phyloP scores from a whole-genome alignment of 2,797 vertebrate genomes.

The Neosilurus mollespiculum region DNA sequence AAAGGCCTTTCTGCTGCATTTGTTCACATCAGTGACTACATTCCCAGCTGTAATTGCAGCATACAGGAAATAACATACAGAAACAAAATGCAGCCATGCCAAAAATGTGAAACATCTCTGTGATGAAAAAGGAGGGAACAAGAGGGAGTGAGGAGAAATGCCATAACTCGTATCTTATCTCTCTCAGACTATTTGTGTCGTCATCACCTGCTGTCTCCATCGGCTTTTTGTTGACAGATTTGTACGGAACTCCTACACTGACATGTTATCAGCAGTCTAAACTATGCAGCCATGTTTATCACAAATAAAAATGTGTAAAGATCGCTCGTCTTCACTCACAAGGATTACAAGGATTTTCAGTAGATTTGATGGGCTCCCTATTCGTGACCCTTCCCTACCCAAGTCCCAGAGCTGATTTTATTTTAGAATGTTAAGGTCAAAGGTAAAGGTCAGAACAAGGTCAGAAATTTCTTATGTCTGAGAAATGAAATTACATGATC shows the following conservation, averaged over 20 bases:
- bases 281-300: conserved; percentile 19
- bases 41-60: conserved; percentile 45
- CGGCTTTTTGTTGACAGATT: conserved; percentile 11
- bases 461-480: no score
- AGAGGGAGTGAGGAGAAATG: conserved; percentile 15
- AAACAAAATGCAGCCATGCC: conserved; percentile 41
- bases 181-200: conserved; percentile 31
- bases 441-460: no score
- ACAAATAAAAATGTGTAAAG: neutral
- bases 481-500: no score
- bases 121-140: conserved; percentile 24
- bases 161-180: conserved; percentile 46
- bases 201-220: conserved; percentile 22
- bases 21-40: conserved; percentile 8
- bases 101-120: conserved; percentile 47
- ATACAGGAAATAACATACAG: conserved; percentile 1
- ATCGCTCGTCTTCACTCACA: neutral
- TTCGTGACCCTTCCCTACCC: no score
- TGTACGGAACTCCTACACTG: conserved; percentile 10
- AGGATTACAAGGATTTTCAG: neutral
- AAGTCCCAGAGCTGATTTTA: no score
- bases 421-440: no score
- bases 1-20: conserved; percentile 7
- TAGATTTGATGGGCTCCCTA: no score
- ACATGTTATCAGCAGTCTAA: conserved; percentile 20